phyloP scores from a whole-genome alignment of 1,140 invertebrate genomes.

The Mercenaria mercenaria region DNA sequence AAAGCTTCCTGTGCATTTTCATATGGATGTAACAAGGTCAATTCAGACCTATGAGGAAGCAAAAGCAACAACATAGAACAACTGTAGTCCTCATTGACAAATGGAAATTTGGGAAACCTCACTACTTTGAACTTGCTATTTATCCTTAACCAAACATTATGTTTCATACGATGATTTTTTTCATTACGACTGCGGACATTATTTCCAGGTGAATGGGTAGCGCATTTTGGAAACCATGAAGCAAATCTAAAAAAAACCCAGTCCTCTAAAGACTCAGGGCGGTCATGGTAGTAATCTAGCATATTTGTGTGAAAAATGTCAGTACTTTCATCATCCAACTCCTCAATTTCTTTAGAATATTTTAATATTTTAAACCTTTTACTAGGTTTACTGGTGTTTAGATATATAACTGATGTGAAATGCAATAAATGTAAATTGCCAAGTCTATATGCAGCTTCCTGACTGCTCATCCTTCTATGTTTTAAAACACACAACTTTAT shows the following conservation, averaged over 20 bases:
- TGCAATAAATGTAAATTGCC: slow-evolving; percentile 33
- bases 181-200: too few species aligned
- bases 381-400: slow-evolving; percentile 58
- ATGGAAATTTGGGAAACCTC: slow-evolving; percentile 59
- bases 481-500: slow-evolving; percentile 60
- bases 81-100: slow-evolving; percentile 66
- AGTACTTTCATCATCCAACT: slow-evolving; percentile 47
- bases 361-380: slow-evolving; percentile 64
- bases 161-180: background rate
- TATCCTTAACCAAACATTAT: slow-evolving; percentile 42
- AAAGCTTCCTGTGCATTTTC: slow-evolving; percentile 40
- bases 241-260: slow-evolving; percentile 59
- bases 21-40: slow-evolving; percentile 21
- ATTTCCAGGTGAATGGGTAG: background rate
- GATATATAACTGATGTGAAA: slow-evolving; percentile 57
- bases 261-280: slow-evolving; percentile 39
- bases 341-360: slow-evolving; percentile 23
- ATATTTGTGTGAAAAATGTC: slow-evolving; percentile 55
- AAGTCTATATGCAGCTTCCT: slow-evolving; percentile 65
- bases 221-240: slow-evolving; percentile 45
- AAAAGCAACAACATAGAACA: slow-evolving; percentile 65
- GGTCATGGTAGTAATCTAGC: slow-evolving; percentile 49
- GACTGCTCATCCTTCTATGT: slow-evolving; percentile 60
- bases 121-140: slow-evolving; percentile 46
- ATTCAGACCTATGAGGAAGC: slow-evolving; percentile 58